Percentiles rank a stretch among this genome's conserved stretches.
phyloP scores from a whole-genome alignment of 2,113 vertebrate genomes.

The Rhabdomys dilectus region DNA sequence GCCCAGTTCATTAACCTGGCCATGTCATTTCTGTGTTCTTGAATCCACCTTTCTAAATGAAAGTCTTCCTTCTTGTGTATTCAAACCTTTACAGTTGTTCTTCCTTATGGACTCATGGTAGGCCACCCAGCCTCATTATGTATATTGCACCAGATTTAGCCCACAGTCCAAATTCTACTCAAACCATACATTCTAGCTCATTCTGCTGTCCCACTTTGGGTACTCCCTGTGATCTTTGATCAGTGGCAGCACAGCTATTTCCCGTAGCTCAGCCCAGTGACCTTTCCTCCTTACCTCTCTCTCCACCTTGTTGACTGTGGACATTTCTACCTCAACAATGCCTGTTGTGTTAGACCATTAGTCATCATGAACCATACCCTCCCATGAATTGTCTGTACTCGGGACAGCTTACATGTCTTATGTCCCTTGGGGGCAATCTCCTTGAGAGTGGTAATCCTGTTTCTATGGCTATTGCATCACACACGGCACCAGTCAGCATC shows the following conservation, averaged over 20 bases:
- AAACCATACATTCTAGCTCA: not conserved
- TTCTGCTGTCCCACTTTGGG: not conserved
- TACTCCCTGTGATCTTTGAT: not conserved
- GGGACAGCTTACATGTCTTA: not conserved
- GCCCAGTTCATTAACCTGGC: not conserved
- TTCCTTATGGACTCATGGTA: not conserved
- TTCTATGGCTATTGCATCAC: not conserved
- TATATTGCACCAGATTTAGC: not conserved
- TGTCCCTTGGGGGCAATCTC: not conserved
- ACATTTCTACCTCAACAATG: not conserved
- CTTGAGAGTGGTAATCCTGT: not conserved
- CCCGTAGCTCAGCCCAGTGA: not conserved
- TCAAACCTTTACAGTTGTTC: not conserved
- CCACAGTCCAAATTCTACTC: not conserved
- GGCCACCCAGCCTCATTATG: not conserved
- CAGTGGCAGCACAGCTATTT: not conserved
- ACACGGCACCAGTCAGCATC: not conserved
- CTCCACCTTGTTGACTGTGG: not conserved
- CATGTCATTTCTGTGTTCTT: not conserved
- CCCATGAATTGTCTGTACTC: not conserved
- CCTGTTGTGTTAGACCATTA: not conserved
- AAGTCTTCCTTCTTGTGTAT: not conserved
- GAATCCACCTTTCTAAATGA: not conserved
- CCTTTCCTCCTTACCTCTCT: not conserved
- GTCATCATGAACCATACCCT: not conserved